Evolutionary conservation across 2,113 vertebrate species (phyloP).

Genomic region (Notechis scutatus): DNA sequence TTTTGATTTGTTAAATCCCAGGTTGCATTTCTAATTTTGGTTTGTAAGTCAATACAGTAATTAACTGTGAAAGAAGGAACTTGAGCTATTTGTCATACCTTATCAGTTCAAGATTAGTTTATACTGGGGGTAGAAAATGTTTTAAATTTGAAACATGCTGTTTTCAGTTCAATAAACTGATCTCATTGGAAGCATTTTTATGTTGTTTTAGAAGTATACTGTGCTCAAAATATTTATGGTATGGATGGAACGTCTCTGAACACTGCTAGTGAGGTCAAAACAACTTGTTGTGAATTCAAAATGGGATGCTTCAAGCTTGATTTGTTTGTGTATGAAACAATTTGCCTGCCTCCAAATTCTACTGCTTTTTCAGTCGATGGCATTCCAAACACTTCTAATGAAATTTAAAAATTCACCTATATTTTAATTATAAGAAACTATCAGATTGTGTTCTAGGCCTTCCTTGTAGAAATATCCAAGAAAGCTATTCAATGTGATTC

Average conservation of each 20-base stretch:
- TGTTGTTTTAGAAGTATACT: not conserved
- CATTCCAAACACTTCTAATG: not conserved
- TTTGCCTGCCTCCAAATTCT: not conserved
- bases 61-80: constrained; percentile 16
- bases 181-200: not conserved
- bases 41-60: constrained; percentile 30
- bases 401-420: not conserved
- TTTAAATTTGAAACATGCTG: not conserved
- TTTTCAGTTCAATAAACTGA: not conserved
- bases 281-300: not conserved
- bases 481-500: not conserved
- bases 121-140: not conserved
- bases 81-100: not conserved
- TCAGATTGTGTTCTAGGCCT: not conserved
- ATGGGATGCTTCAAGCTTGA: not conserved
- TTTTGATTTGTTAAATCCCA: constrained; percentile 26
- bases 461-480: not conserved
- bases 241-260: not conserved
- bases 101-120: not conserved
- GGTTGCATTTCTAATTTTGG: rapidly evolving
- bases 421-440: not conserved
- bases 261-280: not conserved
- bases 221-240: not conserved
- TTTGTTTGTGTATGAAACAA: not conserved
- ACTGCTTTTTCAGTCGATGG: not conserved